Evolutionary conservation across 2,888 invertebrate genomes (phyloP), one percentile per base, ranked within the genome.

Genomic region (Cantharis rustica): DNA sequence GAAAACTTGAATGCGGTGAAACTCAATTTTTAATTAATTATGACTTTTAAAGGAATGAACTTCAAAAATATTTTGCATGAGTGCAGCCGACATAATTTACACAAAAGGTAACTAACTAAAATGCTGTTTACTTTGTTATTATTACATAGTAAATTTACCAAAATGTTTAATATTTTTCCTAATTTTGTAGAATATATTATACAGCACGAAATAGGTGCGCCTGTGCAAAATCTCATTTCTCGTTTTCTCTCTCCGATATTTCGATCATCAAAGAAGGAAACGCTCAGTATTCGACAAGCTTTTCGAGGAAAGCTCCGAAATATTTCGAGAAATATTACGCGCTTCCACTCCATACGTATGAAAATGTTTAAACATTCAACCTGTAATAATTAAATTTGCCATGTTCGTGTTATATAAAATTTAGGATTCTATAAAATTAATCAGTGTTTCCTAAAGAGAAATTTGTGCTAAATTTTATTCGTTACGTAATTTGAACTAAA

Each of bases 241-340:
- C 77, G 64, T 66, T 47, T n/a, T 20, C 64, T 66, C 23, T 71
- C 71, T 73, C 71, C 16, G 17, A 63, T 63, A 71, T 74, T 71
- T 15, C n/a, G 71, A 63, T 31, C 26, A 20, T 31, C 27, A 71
- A 69, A 66, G 47, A 68, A 62, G 64, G 71, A 72, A 77, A 77
- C 71, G 77, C 77, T 77, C 77, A 77, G 77, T 77, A 17, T 73
- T 68, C 72, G 75, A 31, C 72, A 74, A 77, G 77, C 74, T 75
- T 77, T 70, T 68, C 62, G 31, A 10, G 68, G 75, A 70, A 77
- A 72, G 76, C 76, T 73, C 20, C 61, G 16, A 47, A 13, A 69
- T 47, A 69, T 69, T 69, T 69, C 47, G 9, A 17, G 20, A 66
- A 66, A 66, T 66, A 66, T 66, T 20, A 20, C 20, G 23, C 64